phyloP scores from a whole-genome alignment of 2,888 invertebrate species.

The Ennomos fuscantarius region DNA sequence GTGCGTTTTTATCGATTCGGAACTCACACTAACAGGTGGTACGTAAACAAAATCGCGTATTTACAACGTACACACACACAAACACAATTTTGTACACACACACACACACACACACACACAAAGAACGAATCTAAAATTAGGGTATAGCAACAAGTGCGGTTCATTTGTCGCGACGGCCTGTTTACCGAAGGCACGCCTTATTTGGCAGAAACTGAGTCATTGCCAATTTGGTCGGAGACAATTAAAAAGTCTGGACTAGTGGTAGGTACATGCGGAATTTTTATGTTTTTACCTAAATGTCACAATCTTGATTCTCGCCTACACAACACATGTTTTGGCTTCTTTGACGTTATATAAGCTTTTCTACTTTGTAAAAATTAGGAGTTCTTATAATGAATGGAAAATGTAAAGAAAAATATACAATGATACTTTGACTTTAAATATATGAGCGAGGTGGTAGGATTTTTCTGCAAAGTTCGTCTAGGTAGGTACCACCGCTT shows the following conservation, averaged over 20 bases:
- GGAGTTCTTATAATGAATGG: no score
- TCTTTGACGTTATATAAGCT: background rate
- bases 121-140: slow-evolving; percentile 38
- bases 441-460: no score
- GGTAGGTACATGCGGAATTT: slow-evolving; percentile 6
- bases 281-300: slow-evolving; percentile 17
- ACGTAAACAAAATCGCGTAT: slow-evolving; percentile 27
- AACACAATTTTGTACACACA: slow-evolving; percentile 37
- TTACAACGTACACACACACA: slow-evolving; percentile 33
- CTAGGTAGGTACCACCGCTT: no score
- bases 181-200: slow-evolving; percentile 38
- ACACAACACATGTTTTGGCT: background rate
- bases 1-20: slow-evolving; percentile 18
- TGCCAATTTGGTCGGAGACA: slow-evolving; percentile 32
- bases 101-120: slow-evolving; percentile 36
- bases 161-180: slow-evolving; percentile 34
- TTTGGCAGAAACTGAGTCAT: slow-evolving; percentile 40
- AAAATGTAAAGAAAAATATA: no score
- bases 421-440: no score
- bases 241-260: slow-evolving; percentile 27
- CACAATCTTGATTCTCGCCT: slow-evolving; percentile 14
- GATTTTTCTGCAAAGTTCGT: no score
- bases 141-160: slow-evolving; percentile 40
- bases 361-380: no score
- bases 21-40: slow-evolving; percentile 15